Evolutionary conservation across 2,113 vertebrate species (phyloP), one percentile per base, ranked within the genome.

Genomic region (Thalassoma bifasciatum): DNA sequence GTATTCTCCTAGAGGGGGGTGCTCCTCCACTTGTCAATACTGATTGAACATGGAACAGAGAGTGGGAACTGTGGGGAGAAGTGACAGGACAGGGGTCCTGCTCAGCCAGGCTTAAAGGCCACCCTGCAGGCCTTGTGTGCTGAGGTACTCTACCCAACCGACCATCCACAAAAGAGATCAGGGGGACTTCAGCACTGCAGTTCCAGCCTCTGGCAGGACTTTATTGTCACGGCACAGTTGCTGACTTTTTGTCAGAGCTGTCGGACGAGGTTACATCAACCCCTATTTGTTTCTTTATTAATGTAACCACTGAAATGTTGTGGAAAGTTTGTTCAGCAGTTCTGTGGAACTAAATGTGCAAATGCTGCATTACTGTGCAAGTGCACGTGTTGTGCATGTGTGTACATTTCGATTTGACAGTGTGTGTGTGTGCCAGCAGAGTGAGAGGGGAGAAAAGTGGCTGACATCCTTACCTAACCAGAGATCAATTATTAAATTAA

Each of bases 91-190:
- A 60, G 78, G 70, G 84, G 90, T 53, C 86, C 61, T 94, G 95
- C 88, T 96, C 93, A 94, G 89, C 95, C 91, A 95, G 91, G 94
- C 96, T 96, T 96, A 96, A 96, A 96, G 95, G 95, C 94, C 95
- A 95, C 92, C 95, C 94, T 90, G 92, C 79, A 94, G 94, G 95
- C 94, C 94, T 91, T 90, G 89, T 91, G 89, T 93, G 88, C 90
- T 89, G 89, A 89, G 90, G 89, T 88, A 88, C 91, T 88, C 34
- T 58, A 85, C 65, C 71, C 83, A 68, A 75, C 59, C 22, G 24
- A 62, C 73, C 71, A 14, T 82, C 79, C 72, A 67, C 66, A 14
- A 46, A 70, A 81, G 78, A 86, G 72, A 88, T 80, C 64, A 22
- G 81, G 75, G 46, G 66, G 79, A 82, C 78, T 65, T 63, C 44